Conservation (phyloP, 2,113 vertebrate species). For the Casuarius casuarius region DNA sequence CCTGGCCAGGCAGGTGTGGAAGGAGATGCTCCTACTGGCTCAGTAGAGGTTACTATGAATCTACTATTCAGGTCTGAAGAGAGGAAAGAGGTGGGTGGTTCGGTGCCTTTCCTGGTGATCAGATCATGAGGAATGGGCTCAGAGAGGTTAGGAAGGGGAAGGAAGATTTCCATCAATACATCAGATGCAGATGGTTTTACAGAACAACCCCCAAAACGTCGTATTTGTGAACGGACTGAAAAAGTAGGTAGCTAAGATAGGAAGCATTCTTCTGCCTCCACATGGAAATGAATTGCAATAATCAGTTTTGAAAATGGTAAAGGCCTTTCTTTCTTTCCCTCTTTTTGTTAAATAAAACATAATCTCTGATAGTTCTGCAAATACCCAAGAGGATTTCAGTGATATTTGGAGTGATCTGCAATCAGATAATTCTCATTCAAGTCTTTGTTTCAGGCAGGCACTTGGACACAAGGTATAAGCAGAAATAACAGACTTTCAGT, state of each 20-base stretch:
- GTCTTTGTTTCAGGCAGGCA: background rate
- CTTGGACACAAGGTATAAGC: background rate
- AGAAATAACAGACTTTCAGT: background rate
- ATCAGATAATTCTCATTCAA: rapidly evolving
- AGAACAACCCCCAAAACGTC: background rate
- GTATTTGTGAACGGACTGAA: background rate
- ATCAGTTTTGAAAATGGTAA: background rate
- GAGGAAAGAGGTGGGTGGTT: background rate
- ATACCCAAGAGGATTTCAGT: background rate
- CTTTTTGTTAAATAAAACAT: background rate
- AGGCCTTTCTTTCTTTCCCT: background rate
- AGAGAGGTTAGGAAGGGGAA: background rate
- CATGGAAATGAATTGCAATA: background rate
- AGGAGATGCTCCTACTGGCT: background rate
- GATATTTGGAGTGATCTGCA: background rate
- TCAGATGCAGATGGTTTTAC: background rate
- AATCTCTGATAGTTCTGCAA: background rate
- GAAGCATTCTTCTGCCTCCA: background rate
- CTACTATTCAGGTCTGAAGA: background rate
- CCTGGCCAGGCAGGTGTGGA: rapidly evolving
- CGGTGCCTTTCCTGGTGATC: background rate
- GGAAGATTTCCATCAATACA: background rate
- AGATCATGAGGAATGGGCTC: background rate
- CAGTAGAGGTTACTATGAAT: background rate
- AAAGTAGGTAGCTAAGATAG: background rate